Conservation (phyloP, 2,888 invertebrate genomes). For the Eustalomyia histrio region DNA sequence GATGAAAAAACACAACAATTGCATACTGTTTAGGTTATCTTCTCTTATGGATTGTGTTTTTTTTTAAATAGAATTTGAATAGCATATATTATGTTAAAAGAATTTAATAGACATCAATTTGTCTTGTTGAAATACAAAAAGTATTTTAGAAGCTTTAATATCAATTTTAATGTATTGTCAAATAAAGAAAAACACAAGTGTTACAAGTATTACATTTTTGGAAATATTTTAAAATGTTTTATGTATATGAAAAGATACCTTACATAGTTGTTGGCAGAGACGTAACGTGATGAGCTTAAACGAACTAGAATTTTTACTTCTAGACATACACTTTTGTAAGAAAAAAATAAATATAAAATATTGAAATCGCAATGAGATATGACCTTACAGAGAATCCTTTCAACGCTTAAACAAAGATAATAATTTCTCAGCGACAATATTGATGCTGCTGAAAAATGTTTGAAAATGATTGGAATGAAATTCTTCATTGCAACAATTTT, state of each 20-base stretch:
- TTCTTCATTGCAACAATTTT: too few relatives aligned
- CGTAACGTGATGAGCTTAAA: not conserved
- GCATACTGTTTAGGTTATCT: not conserved
- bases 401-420: too few relatives aligned
- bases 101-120: constrained; percentile 9
- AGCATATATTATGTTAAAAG: not conserved
- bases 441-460: too few relatives aligned
- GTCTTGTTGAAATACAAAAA: not conserved
- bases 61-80: constrained; percentile 3
- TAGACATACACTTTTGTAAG: not conserved
- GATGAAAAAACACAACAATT: not conserved
- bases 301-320: not conserved
- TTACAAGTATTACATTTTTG: not conserved
- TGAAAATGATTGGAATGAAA: too few relatives aligned
- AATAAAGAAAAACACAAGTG: not conserved
- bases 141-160: not conserved
- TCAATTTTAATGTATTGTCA: not conserved
- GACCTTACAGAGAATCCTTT: too few relatives aligned
- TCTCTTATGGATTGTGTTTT: not conserved
- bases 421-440: too few relatives aligned
- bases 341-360: not conserved
- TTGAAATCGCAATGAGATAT: not conserved
- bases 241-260: not conserved
- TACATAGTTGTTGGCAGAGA: constrained; percentile 3
- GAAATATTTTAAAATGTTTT: not conserved